Conservation (phyloP, 1,140 invertebrate species). For the Meloidogyne hapla region DNA sequence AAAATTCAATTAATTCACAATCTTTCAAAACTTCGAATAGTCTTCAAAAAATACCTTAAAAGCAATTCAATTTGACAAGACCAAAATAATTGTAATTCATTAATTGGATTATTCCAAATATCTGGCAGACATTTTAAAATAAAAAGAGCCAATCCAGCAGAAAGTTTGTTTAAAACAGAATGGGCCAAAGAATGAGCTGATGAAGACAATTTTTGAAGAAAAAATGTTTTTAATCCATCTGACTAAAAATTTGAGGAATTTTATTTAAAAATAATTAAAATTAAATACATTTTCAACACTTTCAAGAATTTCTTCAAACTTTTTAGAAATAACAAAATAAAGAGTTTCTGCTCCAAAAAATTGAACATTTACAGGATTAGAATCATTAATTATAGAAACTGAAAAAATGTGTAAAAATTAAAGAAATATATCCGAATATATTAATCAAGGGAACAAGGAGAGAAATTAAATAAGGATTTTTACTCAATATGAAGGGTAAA, state of each 20-base stretch:
- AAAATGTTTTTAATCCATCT: conserved; percentile 19
- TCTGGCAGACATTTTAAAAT: conserved; percentile 29
- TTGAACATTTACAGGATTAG: conserved; percentile 24
- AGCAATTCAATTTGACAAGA: conserved; percentile 21
- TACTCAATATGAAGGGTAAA: too few species aligned
- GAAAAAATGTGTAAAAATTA: neutral
- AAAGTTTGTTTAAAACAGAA: conserved; percentile 31
- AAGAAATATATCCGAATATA: too few species aligned
- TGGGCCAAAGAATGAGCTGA: conserved; percentile 19
- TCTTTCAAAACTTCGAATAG: neutral
- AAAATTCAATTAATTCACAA: neutral
- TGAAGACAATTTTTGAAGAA: conserved; percentile 11
- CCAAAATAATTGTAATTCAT: conserved; percentile 23
- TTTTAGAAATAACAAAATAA: neutral
- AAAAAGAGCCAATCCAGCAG: conserved; percentile 20
- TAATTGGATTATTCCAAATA: conserved; percentile 24
- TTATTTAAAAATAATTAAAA: neutral
- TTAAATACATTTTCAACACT: conserved; percentile 15
- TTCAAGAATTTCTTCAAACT: conserved; percentile 26
- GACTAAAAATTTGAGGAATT: neutral
- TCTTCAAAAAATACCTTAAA: conserved; percentile 13
- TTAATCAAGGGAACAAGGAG: too few species aligned
- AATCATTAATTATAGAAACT: neutral
- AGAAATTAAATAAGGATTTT: too few species aligned
- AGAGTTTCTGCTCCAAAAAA: conserved; percentile 28